Evolutionary conservation across 1,140 invertebrate genomes (phyloP).

Genomic region (Halyomorpha halys): DNA sequence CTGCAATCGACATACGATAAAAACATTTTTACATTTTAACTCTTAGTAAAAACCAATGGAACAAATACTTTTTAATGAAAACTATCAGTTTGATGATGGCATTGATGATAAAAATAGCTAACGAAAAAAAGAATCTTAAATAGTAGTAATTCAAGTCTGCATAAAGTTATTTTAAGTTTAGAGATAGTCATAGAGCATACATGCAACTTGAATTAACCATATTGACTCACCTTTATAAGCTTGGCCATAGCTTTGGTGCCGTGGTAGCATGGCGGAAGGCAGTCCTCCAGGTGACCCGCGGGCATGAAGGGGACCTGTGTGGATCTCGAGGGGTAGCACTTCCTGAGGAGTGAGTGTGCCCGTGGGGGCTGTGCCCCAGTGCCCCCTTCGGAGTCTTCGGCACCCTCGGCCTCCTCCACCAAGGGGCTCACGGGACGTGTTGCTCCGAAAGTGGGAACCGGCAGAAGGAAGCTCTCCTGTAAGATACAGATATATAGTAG

Average conservation of each 20-base stretch:
- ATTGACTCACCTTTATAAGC: conserved; percentile 44
- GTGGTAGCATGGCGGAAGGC: conserved; percentile 45
- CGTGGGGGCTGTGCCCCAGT: conserved; percentile 16
- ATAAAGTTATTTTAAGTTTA: no score
- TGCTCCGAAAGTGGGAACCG: conserved; percentile 36
- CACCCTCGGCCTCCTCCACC: conserved; percentile 35
- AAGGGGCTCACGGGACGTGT: conserved; percentile 35
- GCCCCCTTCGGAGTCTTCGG: conserved; percentile 31
- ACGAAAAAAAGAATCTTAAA: no score
- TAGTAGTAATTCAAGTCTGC: no score
- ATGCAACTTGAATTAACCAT: no score
- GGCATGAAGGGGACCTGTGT: conserved; percentile 33
- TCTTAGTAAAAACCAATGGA: no score
- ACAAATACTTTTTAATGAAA: no score
- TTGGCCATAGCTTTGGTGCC: conserved; percentile 46
- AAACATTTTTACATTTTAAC: no score
- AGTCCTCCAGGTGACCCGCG: conserved; percentile 37
- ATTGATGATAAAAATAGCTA: no score
- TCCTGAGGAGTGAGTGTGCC: conserved; percentile 27
- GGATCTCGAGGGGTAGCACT: conserved; percentile 35
- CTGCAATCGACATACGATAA: no score
- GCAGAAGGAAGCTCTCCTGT: conserved; percentile 35
- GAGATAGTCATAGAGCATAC: no score
- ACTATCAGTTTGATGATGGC: no score
- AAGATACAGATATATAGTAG: no score